Evolutionary conservation across 2,797 vertebrate genomes (phyloP).

Genomic region (Anguilla megastoma): DNA sequence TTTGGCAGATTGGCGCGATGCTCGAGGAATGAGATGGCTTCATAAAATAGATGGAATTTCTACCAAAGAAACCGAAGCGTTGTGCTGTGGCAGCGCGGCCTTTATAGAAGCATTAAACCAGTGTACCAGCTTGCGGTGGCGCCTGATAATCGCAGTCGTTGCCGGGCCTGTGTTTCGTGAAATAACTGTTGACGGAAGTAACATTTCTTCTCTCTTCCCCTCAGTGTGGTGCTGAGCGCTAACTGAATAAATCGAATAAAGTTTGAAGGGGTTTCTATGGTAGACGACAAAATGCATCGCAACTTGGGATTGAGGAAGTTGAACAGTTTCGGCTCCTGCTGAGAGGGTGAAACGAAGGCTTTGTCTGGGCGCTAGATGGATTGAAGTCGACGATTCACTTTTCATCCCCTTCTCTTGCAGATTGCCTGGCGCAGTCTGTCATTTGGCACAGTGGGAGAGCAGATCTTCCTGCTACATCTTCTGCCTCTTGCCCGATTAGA

Average conservation of each 20-base stretch:
- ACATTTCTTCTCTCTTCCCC: not conserved
- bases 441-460: constrained; percentile 42
- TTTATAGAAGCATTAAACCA: constrained; percentile 26
- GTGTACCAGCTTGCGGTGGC: constrained; percentile 20
- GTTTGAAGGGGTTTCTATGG: not conserved
- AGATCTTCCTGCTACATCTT: constrained; percentile 41
- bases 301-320: constrained; percentile 16
- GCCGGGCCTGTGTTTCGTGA: constrained; percentile 12
- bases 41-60: constrained; percentile 64
- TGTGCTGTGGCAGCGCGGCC: constrained; percentile 43
- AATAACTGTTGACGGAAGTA: constrained; percentile 3
- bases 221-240: not conserved
- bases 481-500: constrained; percentile 47
- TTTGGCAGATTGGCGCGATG: constrained; percentile 53
- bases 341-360: constrained; percentile 42
- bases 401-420: constrained; percentile 32
- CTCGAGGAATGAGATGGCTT: constrained; percentile 54
- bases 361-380: constrained; percentile 44
- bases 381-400: constrained; percentile 46
- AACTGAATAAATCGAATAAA: constrained; percentile 19
- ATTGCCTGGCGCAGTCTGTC: constrained; percentile 49
- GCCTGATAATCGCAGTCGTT: constrained; percentile 22
- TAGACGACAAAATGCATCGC: not conserved
- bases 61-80: constrained; percentile 55
- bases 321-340: constrained; percentile 27